Evolutionary conservation across 1,140 invertebrate genomes (phyloP), one percentile per base, ranked within the genome.

Genomic region (Batillaria attramentaria): DNA sequence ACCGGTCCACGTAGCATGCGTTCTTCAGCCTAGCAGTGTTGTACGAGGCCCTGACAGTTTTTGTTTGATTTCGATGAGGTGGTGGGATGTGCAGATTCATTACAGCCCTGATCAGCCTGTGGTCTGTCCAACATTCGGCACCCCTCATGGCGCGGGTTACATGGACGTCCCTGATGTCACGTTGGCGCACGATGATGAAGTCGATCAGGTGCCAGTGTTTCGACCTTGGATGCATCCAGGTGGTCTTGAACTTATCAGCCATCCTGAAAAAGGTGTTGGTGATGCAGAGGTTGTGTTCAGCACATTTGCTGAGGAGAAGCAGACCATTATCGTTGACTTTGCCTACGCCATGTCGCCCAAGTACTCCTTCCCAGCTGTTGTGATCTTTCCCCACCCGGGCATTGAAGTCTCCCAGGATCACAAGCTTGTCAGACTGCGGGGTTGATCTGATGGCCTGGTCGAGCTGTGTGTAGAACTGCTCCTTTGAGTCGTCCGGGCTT

Each of bases 251-350:
- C 5, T 65, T 42, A 46, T 54, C 70, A 8, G 69, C 31, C 35
- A 65, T 68, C 24, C 57, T 70, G 77, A 84, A 84, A 8, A 79
- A 3, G 4, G 75, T 84, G 77, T 84, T 83, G n/a, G 81, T 83
- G 62, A 86, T 84, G 37, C 60, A 18, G 33, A 84, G 66, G 70
- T 72, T 20, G 68, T 84, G 72, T 54, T 75, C 76, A 41, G 77
- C 66, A 37, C 82, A 83, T 16, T 60, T 73, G 50, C 57, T 43
- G 28, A 84, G 77, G 28, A 84, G 79, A 2, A 84, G 54, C 16
- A 69, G 50, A 10, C 68, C 79, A 46, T 83, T 85, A 46, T 41
- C 77, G 82, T 84, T 84, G 31, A 69, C 20, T 37, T 2, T 62
- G 10, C 57, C 57, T 10, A 62, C n/a, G 1, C 13, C n/a, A 62